Conservation (phyloP, 2,113 vertebrate species). For the Passer montanus region DNA sequence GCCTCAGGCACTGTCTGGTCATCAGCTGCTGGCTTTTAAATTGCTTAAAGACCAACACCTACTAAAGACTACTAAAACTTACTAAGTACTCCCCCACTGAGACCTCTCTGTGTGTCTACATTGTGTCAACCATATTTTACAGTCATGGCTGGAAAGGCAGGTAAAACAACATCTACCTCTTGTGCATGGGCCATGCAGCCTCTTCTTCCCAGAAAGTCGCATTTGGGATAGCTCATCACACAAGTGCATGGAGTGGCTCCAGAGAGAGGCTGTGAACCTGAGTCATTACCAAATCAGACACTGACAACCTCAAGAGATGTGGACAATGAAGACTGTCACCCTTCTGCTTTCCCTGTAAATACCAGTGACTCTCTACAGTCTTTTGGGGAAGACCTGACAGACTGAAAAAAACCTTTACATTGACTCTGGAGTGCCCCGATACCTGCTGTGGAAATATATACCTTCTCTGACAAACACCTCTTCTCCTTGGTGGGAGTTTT, state of each 20-base stretch:
- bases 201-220: not conserved
- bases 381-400: not conserved
- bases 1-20: not conserved
- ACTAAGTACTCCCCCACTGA: not conserved
- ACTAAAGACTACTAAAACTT: not conserved
- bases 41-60: not conserved
- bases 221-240: not conserved
- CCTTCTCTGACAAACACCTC: not conserved
- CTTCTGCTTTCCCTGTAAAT: not conserved
- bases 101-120: not conserved
- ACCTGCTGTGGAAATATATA: not conserved
- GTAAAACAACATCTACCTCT: not conserved
- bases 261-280: not conserved
- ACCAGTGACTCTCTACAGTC: not conserved
- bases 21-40: not conserved
- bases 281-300: not conserved
- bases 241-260: not conserved
- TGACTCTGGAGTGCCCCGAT: accelerated
- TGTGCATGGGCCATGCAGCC: not conserved
- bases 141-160: not conserved
- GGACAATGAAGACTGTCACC: not conserved
- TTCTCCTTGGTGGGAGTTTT: not conserved
- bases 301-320: accelerated
- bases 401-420: not conserved
- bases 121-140: not conserved